Evolutionary conservation across 2,888 invertebrate genomes (phyloP), one percentile per base, ranked within the genome.

Genomic region (Tolmerus cingulatus): DNA sequence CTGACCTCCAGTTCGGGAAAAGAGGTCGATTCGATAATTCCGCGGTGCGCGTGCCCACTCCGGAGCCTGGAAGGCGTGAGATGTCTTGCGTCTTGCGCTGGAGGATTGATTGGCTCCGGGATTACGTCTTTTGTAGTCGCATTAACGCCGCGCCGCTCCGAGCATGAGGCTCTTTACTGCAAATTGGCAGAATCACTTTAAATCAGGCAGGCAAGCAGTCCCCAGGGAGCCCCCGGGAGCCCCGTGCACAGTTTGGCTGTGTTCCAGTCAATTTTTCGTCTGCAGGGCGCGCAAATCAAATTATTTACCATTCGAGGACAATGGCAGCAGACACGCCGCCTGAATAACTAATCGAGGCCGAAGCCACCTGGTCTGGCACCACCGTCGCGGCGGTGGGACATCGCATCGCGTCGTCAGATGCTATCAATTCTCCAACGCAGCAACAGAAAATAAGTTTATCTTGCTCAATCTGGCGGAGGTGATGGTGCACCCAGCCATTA

Each of bases 171-270:
- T 82, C 55, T 51, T 51, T 81, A 34, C 9, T 81, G 55, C 66
- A 82, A 82, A 76, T 82, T 82, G 82, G 66, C 57, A 19, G 37
- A 82, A 82, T 82, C 82, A 82, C 16, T 37, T 82, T 66, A 57
- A 82, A 82, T 82, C 57, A 82, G 66, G 66, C n/a, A 51, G 16
- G 34, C 82, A 51, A 4, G 34, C 82, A 66, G 27, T 23, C n/a
- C n/a, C 51, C 16, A n/a, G 46, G 46, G 16, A n/a, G n/a, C n/a
- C n/a, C n/a, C n/a, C n/a, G n/a, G 46, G 5, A 30, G 16, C n/a
- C 46, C 46, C 16, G 46, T 5, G 5, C 5, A 40, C 8, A 40
- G 2, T 12, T 40, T 51, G 51, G 51, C n/a, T 51, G 51, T 51
- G 51, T 51, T 51, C 51, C n/a, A 51, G n/a, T n/a, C 51, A 51